These are phyloP conservation scores for Drosophila pruinosa DNA, from an alignment of 1,140 invertebrate genomes.

Conservation along the genomic window DNA sequence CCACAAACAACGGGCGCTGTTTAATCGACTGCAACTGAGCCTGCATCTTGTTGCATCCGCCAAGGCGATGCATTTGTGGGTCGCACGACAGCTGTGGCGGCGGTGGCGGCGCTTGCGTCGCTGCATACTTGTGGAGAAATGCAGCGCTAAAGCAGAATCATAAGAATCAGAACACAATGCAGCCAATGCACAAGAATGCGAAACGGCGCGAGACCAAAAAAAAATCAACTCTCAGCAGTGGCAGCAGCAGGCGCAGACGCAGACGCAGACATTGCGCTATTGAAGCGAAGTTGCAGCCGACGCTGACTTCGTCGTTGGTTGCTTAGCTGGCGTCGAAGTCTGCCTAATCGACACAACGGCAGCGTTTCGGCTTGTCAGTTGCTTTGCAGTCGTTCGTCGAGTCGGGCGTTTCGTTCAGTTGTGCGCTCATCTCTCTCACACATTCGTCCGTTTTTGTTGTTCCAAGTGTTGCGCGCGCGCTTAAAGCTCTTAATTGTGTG, in stretches of 20 bases:
- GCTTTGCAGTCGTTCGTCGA: conserved; percentile 55
- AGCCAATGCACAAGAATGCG: conserved; percentile 76
- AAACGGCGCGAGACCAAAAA: conserved; percentile 36
- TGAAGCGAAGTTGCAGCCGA: neutral
- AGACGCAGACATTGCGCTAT: conserved; percentile 14
- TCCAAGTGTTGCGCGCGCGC: conserved; percentile 30
- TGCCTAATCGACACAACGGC: conserved; percentile 13
- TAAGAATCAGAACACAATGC: conserved; percentile 73
- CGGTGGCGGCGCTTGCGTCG: conserved; percentile 2
- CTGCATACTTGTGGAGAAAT: conserved; percentile 71
- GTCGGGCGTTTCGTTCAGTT: conserved; percentile 33
- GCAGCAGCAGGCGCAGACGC: conserved; percentile 10
- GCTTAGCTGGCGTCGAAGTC: neutral
- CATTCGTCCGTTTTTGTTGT: neutral
- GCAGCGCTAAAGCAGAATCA: conserved; percentile 35
- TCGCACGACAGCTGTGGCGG: conserved; percentile 19
- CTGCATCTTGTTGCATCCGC: conserved; percentile 30
- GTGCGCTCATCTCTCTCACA: neutral
- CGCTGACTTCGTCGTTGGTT: conserved; percentile 3
- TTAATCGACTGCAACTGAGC: conserved; percentile 40
- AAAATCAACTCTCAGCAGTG: conserved; percentile 6
- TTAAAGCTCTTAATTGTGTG: conserved; percentile 19
- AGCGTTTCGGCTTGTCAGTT: conserved; percentile 48
- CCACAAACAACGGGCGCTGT: conserved; percentile 55
- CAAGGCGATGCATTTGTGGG: conserved; percentile 57